Evolutionary conservation across 2,797 vertebrate genomes (phyloP), one percentile per base, ranked within the genome.

Genomic region (Clarias platycephalus): DNA sequence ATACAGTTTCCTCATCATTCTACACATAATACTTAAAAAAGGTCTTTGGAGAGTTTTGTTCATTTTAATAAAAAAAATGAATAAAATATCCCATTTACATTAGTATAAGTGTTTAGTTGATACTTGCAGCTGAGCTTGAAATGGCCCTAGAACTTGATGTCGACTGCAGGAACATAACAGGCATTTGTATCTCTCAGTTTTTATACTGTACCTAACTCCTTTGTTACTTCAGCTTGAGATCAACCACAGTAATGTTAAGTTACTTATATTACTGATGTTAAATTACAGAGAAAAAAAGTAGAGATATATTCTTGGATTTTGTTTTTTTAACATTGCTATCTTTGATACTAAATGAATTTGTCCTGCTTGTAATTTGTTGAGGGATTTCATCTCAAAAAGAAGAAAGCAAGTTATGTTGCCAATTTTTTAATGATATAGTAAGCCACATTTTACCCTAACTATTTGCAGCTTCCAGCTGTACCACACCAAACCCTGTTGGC

Each of bases 401-500:
- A 67, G 78, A 75, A 74, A 53, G 57, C 8, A 26, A 28, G 31
- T 75, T 24, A 16, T 2, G 60, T 75, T 55, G 68, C 70, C 78
- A 85, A 44, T n/a, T 66, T 75, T 85, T 66, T 40, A 57, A 66
- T 85, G 78, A 81, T 81, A 64, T 66, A 85, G 76, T 34, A 49
- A 80, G 77, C 57, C 57, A 80, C 76, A 72, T 84, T 81, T 85
- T 81, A 81, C 63, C 44, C 31, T 3, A 64, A 40, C 40, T 62
- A 81, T 31, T 75, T 81, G 8, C 44, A 40, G 60, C 31, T 81
- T 85, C 84, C 78, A 85, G 72, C 62, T 63, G 49, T 63, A 80
- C 67, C 68, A 31, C 40, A 15, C 55, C 53, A 76, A 55, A 64
- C 66, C 9, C 28, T 12, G 49, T 34, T 84, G 67, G 57, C 67